A percentile compares a stretch with the other conserved stretches of the same genome.
These are phyloP conservation scores for Epizoanthus rinbou DNA, from an alignment of 92 coral and sea anemone species.

Conservation along the genomic window DNA sequence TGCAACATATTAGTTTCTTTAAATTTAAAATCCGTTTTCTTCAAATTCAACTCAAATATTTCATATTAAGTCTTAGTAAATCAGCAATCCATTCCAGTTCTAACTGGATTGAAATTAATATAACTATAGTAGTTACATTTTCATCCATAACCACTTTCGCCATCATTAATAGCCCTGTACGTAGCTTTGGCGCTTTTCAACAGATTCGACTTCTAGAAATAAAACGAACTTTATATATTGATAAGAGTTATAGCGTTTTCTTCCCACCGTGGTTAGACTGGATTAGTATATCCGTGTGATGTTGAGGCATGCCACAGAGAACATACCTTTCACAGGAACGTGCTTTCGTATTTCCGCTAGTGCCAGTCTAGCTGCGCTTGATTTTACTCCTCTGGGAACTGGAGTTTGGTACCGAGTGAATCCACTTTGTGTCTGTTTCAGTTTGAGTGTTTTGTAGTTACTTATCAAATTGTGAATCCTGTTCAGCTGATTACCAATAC, in stretches of 20 bases:
- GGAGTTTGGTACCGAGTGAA: constrained; percentile 32
- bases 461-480: constrained; percentile 33
- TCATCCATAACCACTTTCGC: no score
- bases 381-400: background rate
- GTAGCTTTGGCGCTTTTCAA: background rate
- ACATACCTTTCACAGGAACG: constrained; percentile 6
- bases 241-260: no score
- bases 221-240: background rate
- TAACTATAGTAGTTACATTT: no score
- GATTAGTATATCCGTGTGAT: no score
- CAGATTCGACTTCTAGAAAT: background rate
- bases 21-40: background rate
- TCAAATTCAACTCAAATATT: background rate
- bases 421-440: constrained; percentile 30
- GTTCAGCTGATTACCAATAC: constrained; percentile 28
- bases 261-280: no score
- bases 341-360: background rate
- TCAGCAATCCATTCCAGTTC: no score
- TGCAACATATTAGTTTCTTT: background rate
- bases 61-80: background rate
- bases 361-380: background rate
- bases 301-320: background rate
- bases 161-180: background rate
- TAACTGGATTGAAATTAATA: no score
- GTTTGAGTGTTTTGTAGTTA: constrained; percentile 9